Conservation (phyloP, 92 coral and sea anemone genomes). For the Actinostola sp. region DNA sequence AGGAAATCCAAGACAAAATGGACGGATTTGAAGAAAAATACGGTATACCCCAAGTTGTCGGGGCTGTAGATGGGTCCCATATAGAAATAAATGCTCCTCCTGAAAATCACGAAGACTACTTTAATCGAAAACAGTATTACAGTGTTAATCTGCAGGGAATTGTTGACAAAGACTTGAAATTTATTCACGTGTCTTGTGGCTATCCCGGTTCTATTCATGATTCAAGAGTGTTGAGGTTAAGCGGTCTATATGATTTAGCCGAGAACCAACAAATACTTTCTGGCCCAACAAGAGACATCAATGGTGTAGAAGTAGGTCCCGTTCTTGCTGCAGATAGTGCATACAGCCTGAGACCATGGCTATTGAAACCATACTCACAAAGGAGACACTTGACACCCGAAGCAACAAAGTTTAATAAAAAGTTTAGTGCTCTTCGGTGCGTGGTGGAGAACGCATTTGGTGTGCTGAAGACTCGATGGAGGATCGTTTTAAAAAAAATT, state of each 20-base stretch:
- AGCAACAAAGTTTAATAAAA: conserved; percentile 38
- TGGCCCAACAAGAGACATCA: conserved; percentile 24
- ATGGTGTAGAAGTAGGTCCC: conserved; percentile 30
- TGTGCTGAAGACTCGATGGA: conserved; percentile 46
- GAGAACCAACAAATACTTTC: conserved; percentile 35
- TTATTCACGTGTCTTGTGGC: conserved; percentile 38
- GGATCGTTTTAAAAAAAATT: conserved; percentile 38
- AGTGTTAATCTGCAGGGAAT: conserved; percentile 46
- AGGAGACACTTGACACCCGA: conserved; percentile 46
- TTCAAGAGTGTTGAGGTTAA: conserved; percentile 41
- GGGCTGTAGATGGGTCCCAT: conserved; percentile 40
- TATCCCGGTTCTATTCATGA: conserved; percentile 60
- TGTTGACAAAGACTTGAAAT: conserved; percentile 1
- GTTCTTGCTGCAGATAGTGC: conserved; percentile 55
- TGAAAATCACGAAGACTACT: conserved; percentile 42
- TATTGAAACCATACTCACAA: conserved; percentile 40
- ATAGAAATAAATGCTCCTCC: conserved; percentile 44
- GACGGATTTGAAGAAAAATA: conserved; percentile 41
- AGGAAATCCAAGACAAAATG: conserved; percentile 32
- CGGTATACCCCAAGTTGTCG: conserved; percentile 57
- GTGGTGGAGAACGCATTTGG: conserved; percentile 63
- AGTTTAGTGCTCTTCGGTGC: conserved; percentile 44
- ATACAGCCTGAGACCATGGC: conserved; percentile 51
- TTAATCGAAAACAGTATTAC: conserved; percentile 40
- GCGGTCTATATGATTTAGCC: conserved; percentile 30